Conservation (phyloP, 2,888 invertebrate genomes). For the Elysia crispata region DNA sequence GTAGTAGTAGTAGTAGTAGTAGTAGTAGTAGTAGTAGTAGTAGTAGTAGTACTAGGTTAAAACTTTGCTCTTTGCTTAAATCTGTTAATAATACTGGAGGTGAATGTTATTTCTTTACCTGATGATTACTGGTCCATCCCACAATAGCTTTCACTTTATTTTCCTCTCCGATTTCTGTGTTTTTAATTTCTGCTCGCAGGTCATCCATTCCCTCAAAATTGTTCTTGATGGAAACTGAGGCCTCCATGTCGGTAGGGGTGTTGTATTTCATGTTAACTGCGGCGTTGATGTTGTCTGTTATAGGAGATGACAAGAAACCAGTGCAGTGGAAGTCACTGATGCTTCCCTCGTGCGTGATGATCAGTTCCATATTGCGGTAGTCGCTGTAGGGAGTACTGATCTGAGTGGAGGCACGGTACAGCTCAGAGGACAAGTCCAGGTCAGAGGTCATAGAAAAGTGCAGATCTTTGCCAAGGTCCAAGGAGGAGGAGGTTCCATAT, state of each 20-base stretch:
- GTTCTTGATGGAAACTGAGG: slow-evolving; percentile 38
- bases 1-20: slow-evolving; percentile 1
- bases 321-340: slow-evolving; percentile 47
- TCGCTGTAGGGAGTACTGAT: slow-evolving; percentile 50
- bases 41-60: background rate
- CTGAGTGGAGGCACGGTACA: slow-evolving; percentile 40
- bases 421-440: slow-evolving; percentile 41
- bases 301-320: slow-evolving; percentile 43
- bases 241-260: slow-evolving; percentile 41
- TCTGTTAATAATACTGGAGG: background rate
- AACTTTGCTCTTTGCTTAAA: too few relatives aligned
- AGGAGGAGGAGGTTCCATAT: slow-evolving; percentile 21
- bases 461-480: slow-evolving; percentile 31
- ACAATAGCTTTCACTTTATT: slow-evolving; percentile 34
- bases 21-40: background rate
- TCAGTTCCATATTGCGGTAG: slow-evolving; percentile 52
- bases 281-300: slow-evolving; percentile 43
- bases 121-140: slow-evolving; percentile 39
- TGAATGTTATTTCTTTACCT: slow-evolving; percentile 3
- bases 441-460: slow-evolving; percentile 27
- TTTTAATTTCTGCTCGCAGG: slow-evolving; percentile 41
- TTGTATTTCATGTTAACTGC: slow-evolving; percentile 42
- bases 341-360: slow-evolving; percentile 48
- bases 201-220: slow-evolving; percentile 34
- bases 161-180: slow-evolving; percentile 28